Evolutionary conservation across 2,888 invertebrate genomes (phyloP).

Genomic region (Omphaloscelis lunosa): DNA sequence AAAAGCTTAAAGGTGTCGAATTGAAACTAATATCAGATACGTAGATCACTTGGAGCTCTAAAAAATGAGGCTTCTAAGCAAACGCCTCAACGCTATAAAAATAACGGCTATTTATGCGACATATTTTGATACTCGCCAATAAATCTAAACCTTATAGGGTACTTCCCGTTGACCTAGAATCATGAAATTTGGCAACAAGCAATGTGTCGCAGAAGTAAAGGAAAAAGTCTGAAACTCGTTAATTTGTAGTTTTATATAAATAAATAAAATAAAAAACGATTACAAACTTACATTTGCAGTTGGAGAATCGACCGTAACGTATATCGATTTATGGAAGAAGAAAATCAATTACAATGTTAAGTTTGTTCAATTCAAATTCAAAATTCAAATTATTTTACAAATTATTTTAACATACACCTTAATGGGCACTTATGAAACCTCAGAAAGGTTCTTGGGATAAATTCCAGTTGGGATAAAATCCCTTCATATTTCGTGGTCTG

Average conservation of each 20-base stretch:
- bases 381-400: too few relatives aligned
- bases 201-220: background rate
- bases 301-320: background rate
- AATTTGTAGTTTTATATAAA: background rate
- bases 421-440: too few relatives aligned
- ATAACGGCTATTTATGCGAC: background rate
- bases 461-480: background rate
- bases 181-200: slow-evolving; percentile 1
- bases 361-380: background rate
- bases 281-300: background rate
- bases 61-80: background rate
- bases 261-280: background rate
- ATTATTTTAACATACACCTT: too few relatives aligned
- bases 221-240: background rate
- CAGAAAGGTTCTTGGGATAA: background rate
- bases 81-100: background rate
- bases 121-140: background rate
- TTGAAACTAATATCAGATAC: too few relatives aligned
- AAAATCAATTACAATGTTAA: background rate
- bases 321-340: too few relatives aligned
- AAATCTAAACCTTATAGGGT: background rate
- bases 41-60: too few relatives aligned
- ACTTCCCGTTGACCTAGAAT: background rate
- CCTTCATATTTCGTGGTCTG: too few relatives aligned
- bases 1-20: background rate